Base-by-base conservation (phyloP, 1,140 invertebrate species). In the Danaus plexippus region DNA sequence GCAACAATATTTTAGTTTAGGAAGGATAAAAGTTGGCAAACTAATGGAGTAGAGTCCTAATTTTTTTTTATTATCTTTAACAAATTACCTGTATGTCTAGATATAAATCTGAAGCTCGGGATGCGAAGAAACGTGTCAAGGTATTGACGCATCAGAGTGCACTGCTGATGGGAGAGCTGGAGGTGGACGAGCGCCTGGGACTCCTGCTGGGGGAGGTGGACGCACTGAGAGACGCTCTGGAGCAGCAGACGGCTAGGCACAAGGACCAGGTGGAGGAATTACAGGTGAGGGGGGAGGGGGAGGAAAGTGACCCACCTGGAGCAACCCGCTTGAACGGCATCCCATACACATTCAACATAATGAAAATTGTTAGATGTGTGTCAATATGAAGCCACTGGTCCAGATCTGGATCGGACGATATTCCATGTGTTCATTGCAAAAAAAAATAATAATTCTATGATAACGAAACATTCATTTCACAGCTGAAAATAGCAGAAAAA, bases 401-500 rank as follows among this genome's bases (percentile, higher is more conserved):
- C 6, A 13, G 8, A 47, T 18, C 9, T 11, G 5, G 2, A 52
- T 11, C 2, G 15, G 2, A 52, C 13, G n/a, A 52, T 32, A 42
- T 22, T 55, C 9, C n/a, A 43, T 40, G 22, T 7, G 47, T 32
- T 22, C 18, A 15, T 48, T 56, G 18, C 4, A 15, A 15, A 1
- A 15, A 15, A 15, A 15, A 15, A 15, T 15, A 15, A 1, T 15
- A 15, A 15, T 15, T n/a, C 15, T 1, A 15, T 15, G 15, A 15
- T 15, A 1, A 3, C 15, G 3, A 15, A 15, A 48, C 4, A 52
- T 43, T 9, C n/a, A 47, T 11, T 47, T 80, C 89, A 3, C 88
- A 93, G 87, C 88, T 93, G 47, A 91, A 92, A 77, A 64, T 93
- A 15, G 89, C 92, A 49, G 90, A 92, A 57, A 89, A 89, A 67